Evolutionary conservation across 2,113 vertebrate genomes (phyloP).

Genomic region (Pungitius pungitius): DNA sequence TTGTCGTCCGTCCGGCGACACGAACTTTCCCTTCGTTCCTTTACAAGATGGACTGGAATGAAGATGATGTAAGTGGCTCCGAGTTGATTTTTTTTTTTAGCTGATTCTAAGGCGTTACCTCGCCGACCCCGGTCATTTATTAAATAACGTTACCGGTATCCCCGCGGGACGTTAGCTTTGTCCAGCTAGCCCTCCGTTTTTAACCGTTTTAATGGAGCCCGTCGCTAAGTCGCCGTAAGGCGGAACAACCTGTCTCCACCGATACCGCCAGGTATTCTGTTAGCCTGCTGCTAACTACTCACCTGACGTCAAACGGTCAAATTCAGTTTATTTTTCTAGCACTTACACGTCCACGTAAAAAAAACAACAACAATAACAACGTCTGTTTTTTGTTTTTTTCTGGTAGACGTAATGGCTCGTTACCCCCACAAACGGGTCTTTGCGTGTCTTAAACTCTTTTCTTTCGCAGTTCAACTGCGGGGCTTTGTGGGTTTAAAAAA

Average conservation of each 20-base stretch:
- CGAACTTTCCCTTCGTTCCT: conserved; percentile 43
- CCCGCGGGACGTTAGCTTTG: conserved; percentile 11
- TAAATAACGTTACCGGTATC: not conserved
- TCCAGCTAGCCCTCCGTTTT: conserved; percentile 11
- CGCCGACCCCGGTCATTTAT: not conserved
- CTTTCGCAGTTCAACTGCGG: not conserved
- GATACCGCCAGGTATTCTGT: not conserved
- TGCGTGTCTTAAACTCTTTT: too few species aligned
- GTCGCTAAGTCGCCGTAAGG: conserved; percentile 9
- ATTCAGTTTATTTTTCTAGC: not conserved
- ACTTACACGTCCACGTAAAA: not conserved
- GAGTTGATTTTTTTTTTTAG: not conserved
- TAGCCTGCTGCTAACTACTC: not conserved
- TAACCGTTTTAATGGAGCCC: not conserved
- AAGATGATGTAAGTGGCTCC: conserved; percentile 64
- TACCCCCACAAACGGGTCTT: not conserved
- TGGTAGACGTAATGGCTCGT: not conserved
- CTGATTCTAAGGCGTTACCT: too few species aligned
- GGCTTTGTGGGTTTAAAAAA: too few species aligned
- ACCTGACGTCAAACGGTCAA: not conserved
- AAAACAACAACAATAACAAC: not conserved
- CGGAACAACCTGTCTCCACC: conserved; percentile 33
- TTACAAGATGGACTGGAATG: conserved; percentile 78
- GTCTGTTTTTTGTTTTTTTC: not conserved
- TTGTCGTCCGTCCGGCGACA: not conserved